Evolutionary conservation across 2,113 vertebrate species (phyloP).

Genomic region (Lasiurus borealis): DNA sequence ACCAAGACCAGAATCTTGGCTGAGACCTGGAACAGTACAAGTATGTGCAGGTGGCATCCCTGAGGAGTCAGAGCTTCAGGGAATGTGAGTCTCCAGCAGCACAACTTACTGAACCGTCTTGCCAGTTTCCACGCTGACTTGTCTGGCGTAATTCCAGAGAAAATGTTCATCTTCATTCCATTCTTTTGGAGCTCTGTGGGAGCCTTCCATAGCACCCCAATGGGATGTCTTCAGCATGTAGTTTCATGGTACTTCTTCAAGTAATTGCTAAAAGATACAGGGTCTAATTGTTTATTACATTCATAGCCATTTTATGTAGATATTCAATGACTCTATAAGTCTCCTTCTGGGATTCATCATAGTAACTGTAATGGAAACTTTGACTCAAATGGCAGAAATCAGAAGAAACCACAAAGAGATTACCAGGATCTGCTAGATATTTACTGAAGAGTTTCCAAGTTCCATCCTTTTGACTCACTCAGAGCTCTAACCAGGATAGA

Average conservation of each 20-base stretch:
- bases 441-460: constrained; percentile 99
- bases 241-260: constrained; percentile 99
- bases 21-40: constrained; percentile 86
- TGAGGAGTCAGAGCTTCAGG: constrained; percentile 92
- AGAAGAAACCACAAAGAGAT: constrained; percentile 99
- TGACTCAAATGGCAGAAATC: constrained; percentile 99
- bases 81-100: constrained; percentile 96
- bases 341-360: constrained; percentile 98
- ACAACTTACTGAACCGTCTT: constrained; percentile 97
- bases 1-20: constrained; percentile 89
- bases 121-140: neutral
- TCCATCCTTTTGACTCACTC: constrained; percentile 99
- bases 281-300: constrained; percentile 99
- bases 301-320: constrained; percentile 99
- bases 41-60: constrained; percentile 89
- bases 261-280: constrained; percentile 98
- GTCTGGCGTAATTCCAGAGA: neutral
- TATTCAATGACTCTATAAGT: constrained; percentile 99
- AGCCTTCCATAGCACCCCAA: constrained; percentile 97
- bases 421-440: constrained; percentile 98
- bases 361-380: constrained; percentile 99
- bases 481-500: constrained; percentile 98
- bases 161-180: neutral
- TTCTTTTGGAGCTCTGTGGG: neutral
- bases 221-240: constrained; percentile 99